Evolutionary conservation across 1,140 invertebrate species (phyloP), one percentile per base, ranked within the genome.

Genomic region (Trichomalopsis sarcophagae): DNA sequence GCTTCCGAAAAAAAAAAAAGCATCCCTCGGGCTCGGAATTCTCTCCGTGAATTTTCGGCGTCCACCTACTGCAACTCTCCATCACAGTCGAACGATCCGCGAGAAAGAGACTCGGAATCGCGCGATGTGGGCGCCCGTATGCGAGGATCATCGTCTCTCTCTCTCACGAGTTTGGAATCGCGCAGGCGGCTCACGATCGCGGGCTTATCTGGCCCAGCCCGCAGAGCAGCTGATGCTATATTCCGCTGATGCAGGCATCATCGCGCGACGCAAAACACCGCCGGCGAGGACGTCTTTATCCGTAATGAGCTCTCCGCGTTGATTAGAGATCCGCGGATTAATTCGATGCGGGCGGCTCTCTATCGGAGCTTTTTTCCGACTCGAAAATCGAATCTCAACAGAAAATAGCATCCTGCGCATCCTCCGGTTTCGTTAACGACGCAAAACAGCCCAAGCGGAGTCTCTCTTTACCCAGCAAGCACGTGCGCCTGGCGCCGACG

Each of bases 401-500:
- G 1, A 44, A 44, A 44, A 10, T 7, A 44, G 55, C n/a, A n/a
- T n/a, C 55, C 55, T 27, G 27, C 27, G 27, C 27, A 13, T 14
- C 13, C 47, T 2, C 14, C 14, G 0, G 47, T 17, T 50, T 50
- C 3, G 27, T 62, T 62, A 62, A 62, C 55, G 55, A n/a, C 6
- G 17, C 50, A 10, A 21, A 62, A 62, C 55, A 62, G 6, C 17
- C 17, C 3, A 21, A 62, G 55, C 27, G 80, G 80, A 10, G 5
- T n/a, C 6, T 62, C 55, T n/a, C 55, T 62, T 62, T 62, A n/a
- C 55, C 21, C 55, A n/a, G 55, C 55, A 47, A 33, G 75, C 17
- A 23, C 44, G 88, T 88, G 87, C 90, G 91, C 90, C 91, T 92
- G 91, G 90, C 89, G 89, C 90, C 90, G 88, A 89, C 88, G 90